A percentile compares a stretch with the other conserved stretches of the same genome.
Evolutionary conservation across 1,140 invertebrate species (phyloP).

Genomic region (Sinonovacula constricta): DNA sequence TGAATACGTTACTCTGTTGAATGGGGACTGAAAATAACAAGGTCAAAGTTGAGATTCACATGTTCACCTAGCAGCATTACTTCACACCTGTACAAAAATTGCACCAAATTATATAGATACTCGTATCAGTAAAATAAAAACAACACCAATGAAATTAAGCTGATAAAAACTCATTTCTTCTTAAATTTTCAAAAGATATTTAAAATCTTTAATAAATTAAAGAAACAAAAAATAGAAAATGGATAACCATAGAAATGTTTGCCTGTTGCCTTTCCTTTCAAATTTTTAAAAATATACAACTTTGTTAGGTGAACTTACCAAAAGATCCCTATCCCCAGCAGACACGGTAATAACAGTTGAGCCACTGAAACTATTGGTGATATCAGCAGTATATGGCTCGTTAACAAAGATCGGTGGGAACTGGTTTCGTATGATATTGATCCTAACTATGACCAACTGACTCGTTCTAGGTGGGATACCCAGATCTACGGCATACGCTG

Average conservation of each 20-base stretch:
- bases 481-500: constrained; percentile 84
- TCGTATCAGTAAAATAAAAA: too few species aligned
- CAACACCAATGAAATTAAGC: too few species aligned
- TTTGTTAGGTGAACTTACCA: too few species aligned
- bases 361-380: constrained; percentile 54
- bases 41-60: too few species aligned
- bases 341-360: constrained; percentile 50
- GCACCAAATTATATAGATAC: too few species aligned
- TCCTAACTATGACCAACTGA: constrained; percentile 87
- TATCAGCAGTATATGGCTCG: constrained; percentile 35
- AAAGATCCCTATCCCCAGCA: constrained; percentile 64
- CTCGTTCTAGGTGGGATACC: constrained; percentile 88
- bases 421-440: constrained; percentile 78
- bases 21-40: constrained; percentile 57
- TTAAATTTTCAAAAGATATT: too few species aligned
- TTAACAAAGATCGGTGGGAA: constrained; percentile 85
- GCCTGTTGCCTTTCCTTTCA: too few species aligned
- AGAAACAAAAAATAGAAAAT: too few species aligned
- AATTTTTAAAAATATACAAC: too few species aligned
- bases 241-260: too few species aligned
- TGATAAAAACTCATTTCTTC: too few species aligned
- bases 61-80: not conserved
- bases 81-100: not conserved
- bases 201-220: too few species aligned
- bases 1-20: constrained; percentile 57